Conservation (phyloP, 2,888 invertebrate species). For the Physocephala rufipes region DNA sequence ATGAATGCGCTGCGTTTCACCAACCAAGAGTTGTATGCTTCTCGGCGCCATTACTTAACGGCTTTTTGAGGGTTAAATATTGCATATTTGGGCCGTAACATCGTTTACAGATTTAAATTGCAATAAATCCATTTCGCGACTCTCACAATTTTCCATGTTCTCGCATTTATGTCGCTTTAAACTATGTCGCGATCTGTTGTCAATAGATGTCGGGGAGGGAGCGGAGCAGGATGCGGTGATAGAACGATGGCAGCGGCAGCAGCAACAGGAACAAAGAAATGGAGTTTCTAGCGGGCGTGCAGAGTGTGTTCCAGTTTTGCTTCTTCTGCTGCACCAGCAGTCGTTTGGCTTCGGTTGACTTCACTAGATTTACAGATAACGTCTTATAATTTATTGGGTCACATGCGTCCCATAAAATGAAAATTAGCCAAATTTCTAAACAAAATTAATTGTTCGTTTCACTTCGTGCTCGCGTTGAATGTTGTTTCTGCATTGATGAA, state of each 20-base stretch:
- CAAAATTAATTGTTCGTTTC: slow-evolving; percentile 14
- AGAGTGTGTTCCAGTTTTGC: slow-evolving; percentile 16
- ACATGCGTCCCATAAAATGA: slow-evolving; percentile 30
- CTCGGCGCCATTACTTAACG: background rate
- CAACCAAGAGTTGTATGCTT: too few relatives aligned
- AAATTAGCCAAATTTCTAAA: slow-evolving; percentile 28
- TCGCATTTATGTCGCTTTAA: slow-evolving; percentile 6
- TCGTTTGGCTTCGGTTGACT: slow-evolving; percentile 20
- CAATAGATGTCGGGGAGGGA: background rate
- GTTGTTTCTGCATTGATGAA: background rate
- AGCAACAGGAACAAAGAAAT: background rate
- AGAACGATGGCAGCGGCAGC: background rate
- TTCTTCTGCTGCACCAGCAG: background rate
- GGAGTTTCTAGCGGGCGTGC: background rate
- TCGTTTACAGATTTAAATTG: slow-evolving; percentile 16
- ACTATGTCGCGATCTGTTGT: background rate
- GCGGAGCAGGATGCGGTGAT: background rate
- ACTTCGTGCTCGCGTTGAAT: background rate
- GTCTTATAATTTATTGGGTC: slow-evolving; percentile 28
- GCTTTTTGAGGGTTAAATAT: slow-evolving; percentile 18
- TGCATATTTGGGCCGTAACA: slow-evolving; percentile 10
- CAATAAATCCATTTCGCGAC: slow-evolving; percentile 11
- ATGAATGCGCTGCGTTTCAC: background rate
- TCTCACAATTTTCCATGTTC: slow-evolving; percentile 27
- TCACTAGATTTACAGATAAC: slow-evolving; percentile 26